Percentiles rank a stretch among this genome's conserved stretches.
Conservation (phyloP, 2,888 invertebrate genomes). For the Clitarchus hookeri region DNA sequence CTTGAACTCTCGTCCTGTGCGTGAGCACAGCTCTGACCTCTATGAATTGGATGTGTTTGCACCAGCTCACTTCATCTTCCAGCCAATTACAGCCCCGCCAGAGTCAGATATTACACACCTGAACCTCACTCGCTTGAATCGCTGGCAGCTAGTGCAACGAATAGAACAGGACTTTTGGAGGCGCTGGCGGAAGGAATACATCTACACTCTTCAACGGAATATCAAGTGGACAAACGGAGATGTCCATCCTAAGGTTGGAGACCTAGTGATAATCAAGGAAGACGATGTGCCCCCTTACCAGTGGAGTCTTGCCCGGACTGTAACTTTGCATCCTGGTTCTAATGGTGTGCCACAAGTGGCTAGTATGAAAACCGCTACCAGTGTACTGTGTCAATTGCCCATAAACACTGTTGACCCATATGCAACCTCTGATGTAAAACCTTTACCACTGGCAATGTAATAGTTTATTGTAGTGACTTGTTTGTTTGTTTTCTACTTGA, state of each 20-base stretch:
- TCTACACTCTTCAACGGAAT: conserved; percentile 46
- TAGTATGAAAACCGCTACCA: conserved; percentile 37
- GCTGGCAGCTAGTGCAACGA: conserved; percentile 44
- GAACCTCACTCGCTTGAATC: conserved; percentile 40
- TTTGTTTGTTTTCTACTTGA: no score
- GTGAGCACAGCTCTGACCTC: conserved; percentile 41
- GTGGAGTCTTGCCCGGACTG: conserved; percentile 47
- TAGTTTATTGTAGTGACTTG: no score
- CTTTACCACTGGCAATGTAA: no score
- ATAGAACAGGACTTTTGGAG: conserved; percentile 43
- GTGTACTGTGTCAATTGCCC: no score
- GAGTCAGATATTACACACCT: conserved; percentile 41
- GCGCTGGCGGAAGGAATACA: conserved; percentile 45
- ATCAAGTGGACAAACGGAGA: conserved; percentile 43
- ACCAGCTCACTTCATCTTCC: conserved; percentile 48
- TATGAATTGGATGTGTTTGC: conserved; percentile 44
- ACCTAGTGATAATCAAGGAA: conserved; percentile 48
- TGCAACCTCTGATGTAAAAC: no score
- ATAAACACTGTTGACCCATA: no score
- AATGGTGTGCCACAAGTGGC: conserved; percentile 47
- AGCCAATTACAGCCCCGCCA: conserved; percentile 40
- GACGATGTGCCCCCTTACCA: conserved; percentile 46
- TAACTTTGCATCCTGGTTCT: conserved; percentile 45
- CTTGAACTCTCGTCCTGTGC: conserved; percentile 49
- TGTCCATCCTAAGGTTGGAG: conserved; percentile 42